A percentile compares a stretch with the other conserved stretches of the same genome.
Conservation (phyloP, 2,888 invertebrate genomes). For the Tinea trinotella region DNA sequence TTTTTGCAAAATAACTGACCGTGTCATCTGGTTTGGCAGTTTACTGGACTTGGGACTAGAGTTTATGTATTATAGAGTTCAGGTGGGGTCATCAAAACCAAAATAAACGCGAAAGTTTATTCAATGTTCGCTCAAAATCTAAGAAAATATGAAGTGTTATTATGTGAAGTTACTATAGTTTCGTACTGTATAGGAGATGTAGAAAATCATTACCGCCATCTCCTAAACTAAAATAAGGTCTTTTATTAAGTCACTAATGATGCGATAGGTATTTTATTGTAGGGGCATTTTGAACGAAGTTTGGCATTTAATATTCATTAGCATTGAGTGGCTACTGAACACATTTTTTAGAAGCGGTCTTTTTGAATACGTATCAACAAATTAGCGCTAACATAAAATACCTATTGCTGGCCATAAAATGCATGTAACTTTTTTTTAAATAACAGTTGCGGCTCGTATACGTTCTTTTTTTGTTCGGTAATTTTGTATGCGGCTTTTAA, state of each 20-base stretch:
- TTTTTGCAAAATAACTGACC: too few species aligned
- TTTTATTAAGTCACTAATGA: constrained; percentile 46
- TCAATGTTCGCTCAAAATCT: too few species aligned
- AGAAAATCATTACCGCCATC: too few species aligned
- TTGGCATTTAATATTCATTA: constrained; percentile 54
- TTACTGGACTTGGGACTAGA: too few species aligned
- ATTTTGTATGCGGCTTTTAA: too few species aligned
- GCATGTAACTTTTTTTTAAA: constrained; percentile 46
- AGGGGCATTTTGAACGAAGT: constrained; percentile 18
- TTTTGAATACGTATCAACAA: constrained; percentile 64
- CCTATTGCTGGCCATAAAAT: constrained; percentile 58
- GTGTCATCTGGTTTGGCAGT: too few species aligned
- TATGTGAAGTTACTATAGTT: too few species aligned
- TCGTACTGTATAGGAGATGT: too few species aligned
- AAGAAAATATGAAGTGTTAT: too few species aligned
- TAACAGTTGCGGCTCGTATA: constrained; percentile 44
- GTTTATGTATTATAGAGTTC: too few species aligned
- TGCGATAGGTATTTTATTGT: constrained; percentile 46
- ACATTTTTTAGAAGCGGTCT: constrained; percentile 54
- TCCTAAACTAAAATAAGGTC: constrained; percentile 38
- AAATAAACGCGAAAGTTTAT: too few species aligned
- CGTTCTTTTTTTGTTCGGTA: not conserved
- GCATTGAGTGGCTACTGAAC: constrained; percentile 64
- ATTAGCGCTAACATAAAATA: constrained; percentile 69
- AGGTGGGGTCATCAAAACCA: too few species aligned